Base-by-base conservation (phyloP, 2,113 vertebrate species). In the Coregonus clupeaformis region DNA sequence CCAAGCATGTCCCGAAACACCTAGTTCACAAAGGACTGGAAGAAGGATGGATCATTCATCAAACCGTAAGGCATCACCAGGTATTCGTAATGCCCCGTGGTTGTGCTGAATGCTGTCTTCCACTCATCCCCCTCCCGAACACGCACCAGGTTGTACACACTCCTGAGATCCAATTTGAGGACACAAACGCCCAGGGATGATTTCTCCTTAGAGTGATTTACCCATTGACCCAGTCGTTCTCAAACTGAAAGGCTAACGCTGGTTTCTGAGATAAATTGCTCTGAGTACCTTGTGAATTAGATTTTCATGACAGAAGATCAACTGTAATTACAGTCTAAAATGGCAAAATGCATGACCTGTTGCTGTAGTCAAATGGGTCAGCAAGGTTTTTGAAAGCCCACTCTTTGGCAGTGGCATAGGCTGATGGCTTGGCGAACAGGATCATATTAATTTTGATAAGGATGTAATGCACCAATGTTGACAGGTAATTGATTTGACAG, bases 321-420 rank as follows among this genome's bases (percentile, higher is more conserved):
- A 16, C 29, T 59, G 68, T 75, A 71, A 71, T 79, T 79, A 71
- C 27, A 29, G 22, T 32, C 69, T 71, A 36, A 69, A 67, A 67
- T 57, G 57, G 65, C 49, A 75, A 52, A 59, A 65, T 3, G 6
- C 62, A 18, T 18, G 27, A 71, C 68, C 71, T 78, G 67, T 79
- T 79, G 77, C 69, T 71, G 42, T 32, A 45, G 22, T 55, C 47
- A 59, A 49, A 67, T 67, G 68, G 29, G 29, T 69, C 45, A 74
- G 18, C 63, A 69, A 30, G 49, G 30, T 42, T 42, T 69, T 25
- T 22, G 49, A 63, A 74, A 55, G 49, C 24, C 45, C 20, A 32
- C 13, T 55, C 71, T 52, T 25, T 22, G 60, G 55, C 76, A 60
- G 63, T 55, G 36, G 9, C 55, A 52, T 42, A 55, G 62, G 57